Conservation (phyloP, 1,140 invertebrate genomes). For the Tetragnatha versicolor region DNA sequence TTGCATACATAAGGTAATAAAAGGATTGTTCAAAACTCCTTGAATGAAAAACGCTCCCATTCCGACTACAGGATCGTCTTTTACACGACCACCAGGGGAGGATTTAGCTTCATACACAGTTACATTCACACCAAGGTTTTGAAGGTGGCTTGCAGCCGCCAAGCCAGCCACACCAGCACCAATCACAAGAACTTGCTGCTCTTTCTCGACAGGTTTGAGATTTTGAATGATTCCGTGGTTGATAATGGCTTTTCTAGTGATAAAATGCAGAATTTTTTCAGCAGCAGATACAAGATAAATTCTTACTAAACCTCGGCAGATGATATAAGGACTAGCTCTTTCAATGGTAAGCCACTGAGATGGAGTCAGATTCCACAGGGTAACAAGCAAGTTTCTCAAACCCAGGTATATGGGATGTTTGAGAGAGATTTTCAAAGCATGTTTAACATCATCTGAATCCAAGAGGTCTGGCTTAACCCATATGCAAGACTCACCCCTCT, state of each 20-base stretch:
- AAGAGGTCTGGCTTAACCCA: conserved; percentile 65
- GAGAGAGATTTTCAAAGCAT: conserved; percentile 62
- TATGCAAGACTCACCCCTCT: conserved; percentile 61
- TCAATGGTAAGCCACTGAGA: conserved; percentile 66
- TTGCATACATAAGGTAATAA: conserved; percentile 65
- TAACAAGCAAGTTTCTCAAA: conserved; percentile 65
- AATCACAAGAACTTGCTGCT: conserved; percentile 73
- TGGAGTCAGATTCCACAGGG: conserved; percentile 65
- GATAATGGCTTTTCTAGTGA: conserved; percentile 64
- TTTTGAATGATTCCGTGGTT: conserved; percentile 65
- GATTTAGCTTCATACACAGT: conserved; percentile 64
- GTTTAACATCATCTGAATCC: conserved; percentile 63
- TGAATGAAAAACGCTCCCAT: conserved; percentile 65
- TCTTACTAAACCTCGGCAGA: conserved; percentile 65
- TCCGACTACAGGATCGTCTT: conserved; percentile 61
- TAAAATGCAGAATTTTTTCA: conserved; percentile 62
- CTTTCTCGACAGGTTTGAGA: not conserved
- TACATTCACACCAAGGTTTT: conserved; percentile 65
- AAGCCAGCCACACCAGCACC: conserved; percentile 66
- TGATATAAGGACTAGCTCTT: conserved; percentile 61
- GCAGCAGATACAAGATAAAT: conserved; percentile 63
- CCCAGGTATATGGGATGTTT: conserved; percentile 63
- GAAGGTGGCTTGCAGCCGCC: conserved; percentile 65
- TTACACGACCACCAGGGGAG: conserved; percentile 66
- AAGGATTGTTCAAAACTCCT: conserved; percentile 67